Evolutionary conservation across 2,797 vertebrate species (phyloP), one percentile per base, ranked within the genome.

Genomic region (Picus viridis): DNA sequence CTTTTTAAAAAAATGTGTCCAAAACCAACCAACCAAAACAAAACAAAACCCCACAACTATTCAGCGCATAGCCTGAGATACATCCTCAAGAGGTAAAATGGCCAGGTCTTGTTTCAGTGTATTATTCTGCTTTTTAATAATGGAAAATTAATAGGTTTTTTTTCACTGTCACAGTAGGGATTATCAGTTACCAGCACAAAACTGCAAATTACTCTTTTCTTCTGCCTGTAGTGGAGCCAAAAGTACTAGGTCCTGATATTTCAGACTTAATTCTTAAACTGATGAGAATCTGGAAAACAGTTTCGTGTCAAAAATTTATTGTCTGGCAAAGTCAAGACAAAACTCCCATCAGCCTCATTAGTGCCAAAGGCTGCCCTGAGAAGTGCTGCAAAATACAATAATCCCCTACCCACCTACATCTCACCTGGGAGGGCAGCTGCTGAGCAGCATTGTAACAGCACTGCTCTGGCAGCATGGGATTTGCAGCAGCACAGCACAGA

Each of bases 371-470:
- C 49, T 80, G 19, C 68, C 45, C 30, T 56, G 26, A 81, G 9
- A 56, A 63, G 3, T 45, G 53, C 27, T 73, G 7, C 23, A 80
- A 91, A 75, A 16, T 27, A 27, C 22, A 49, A 18, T 47, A 32
- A 71, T 43, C 56, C 41, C 27, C 77, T 4, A 30, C 13, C 10
- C 6, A 1, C 43, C 30, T 71, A 20, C 56, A 45, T 41, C 19
- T 69, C 45, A 53, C 18, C 23, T 22, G 41, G 32, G 23, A 3
- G 62, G 36, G 6, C 45, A 82, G 4, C 1, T 6, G 14, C 45
- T 62, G 59, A 29, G 10, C 24, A 56, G 18, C 1, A 0, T 11
- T 36, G 16, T 22, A 36, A 26, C 45, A n/a, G 12, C 7, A 0
- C 29, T 79, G 69, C 29, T 43, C 22, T 54, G 34, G 27, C 54